These are phyloP conservation scores for Lanistes nyassanus DNA, from an alignment of 1,140 invertebrate species.

Conservation along the genomic window DNA sequence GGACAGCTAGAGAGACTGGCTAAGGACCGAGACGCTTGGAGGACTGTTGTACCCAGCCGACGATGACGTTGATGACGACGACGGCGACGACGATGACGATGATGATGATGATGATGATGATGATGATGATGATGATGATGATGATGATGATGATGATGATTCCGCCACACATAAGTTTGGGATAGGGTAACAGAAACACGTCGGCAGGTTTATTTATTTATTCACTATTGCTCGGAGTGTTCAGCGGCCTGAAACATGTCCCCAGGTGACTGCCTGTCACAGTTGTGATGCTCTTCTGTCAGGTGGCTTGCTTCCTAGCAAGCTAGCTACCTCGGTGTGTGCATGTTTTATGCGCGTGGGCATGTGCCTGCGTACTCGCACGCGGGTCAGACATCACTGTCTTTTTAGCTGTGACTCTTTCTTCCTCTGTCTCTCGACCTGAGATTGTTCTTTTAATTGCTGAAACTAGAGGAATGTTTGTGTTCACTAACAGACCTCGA, in stretches of 20 bases:
- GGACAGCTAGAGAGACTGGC: too few relatives aligned
- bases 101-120: slow-evolving; percentile 1
- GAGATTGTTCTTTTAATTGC: slow-evolving; percentile 19
- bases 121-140: slow-evolving; percentile 6
- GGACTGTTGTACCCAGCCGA: too few relatives aligned
- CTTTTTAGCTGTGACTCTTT: slow-evolving; percentile 28
- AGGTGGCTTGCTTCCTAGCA: too few relatives aligned
- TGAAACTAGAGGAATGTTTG: background rate
- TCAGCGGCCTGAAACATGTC: too few relatives aligned
- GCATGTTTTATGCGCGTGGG: background rate
- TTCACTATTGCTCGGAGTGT: too few relatives aligned
- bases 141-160: too few relatives aligned
- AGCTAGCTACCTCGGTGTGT: background rate
- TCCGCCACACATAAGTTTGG: too few relatives aligned
- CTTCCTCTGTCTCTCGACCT: slow-evolving; percentile 32
- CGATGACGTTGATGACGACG: background rate
- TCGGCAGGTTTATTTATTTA: too few relatives aligned
- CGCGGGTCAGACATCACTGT: slow-evolving; percentile 19
- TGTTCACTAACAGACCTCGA: background rate
- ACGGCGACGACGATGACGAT: background rate
- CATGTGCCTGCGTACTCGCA: background rate
- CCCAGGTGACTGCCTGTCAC: too few relatives aligned
- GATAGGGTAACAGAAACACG: too few relatives aligned
- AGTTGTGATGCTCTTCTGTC: too few relatives aligned
- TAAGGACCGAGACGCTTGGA: too few relatives aligned